Evolutionary conservation across 1,140 invertebrate species (phyloP).

Genomic region (Habropoda laboriosa): DNA sequence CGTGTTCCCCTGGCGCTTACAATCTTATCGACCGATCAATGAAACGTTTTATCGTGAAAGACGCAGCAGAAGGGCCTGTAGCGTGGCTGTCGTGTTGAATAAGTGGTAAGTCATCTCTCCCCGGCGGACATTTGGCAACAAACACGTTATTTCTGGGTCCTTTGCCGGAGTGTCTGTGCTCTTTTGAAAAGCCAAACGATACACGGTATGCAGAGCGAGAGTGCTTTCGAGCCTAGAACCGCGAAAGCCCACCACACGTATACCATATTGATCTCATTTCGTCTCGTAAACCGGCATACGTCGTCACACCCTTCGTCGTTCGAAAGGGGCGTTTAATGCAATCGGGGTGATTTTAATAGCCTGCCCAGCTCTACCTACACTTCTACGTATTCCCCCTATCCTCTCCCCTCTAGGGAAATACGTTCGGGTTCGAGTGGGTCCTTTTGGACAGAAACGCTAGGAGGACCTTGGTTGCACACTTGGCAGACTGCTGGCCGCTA

Average conservation of each 20-base stretch:
- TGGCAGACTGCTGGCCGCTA: no score
- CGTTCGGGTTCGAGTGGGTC: neutral
- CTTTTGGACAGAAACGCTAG: neutral
- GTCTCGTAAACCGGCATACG: neutral
- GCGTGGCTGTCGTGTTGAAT: neutral
- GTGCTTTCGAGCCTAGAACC: neutral
- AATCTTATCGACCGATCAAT: constrained; percentile 17
- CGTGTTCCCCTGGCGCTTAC: neutral
- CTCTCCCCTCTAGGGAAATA: neutral
- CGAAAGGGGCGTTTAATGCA: constrained; percentile 4
- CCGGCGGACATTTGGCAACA: constrained; percentile 35
- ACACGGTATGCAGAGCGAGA: neutral
- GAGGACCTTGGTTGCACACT: neutral
- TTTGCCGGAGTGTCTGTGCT: neutral
- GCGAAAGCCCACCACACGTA: neutral
- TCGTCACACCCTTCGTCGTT: neutral
- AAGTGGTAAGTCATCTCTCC: constrained; percentile 26
- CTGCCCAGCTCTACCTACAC: neutral
- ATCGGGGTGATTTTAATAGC: constrained; percentile 20
- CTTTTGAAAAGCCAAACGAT: constrained; percentile 23
- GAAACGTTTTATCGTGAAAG: neutral
- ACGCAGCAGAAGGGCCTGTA: neutral
- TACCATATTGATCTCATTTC: constrained; percentile 20
- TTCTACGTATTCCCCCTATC: no score
- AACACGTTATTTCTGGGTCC: constrained; percentile 45